A percentile compares a stretch with the other conserved stretches of the same genome.
Evolutionary conservation across 2,888 invertebrate species (phyloP).

Genomic region (Cerceris rybyensis): DNA sequence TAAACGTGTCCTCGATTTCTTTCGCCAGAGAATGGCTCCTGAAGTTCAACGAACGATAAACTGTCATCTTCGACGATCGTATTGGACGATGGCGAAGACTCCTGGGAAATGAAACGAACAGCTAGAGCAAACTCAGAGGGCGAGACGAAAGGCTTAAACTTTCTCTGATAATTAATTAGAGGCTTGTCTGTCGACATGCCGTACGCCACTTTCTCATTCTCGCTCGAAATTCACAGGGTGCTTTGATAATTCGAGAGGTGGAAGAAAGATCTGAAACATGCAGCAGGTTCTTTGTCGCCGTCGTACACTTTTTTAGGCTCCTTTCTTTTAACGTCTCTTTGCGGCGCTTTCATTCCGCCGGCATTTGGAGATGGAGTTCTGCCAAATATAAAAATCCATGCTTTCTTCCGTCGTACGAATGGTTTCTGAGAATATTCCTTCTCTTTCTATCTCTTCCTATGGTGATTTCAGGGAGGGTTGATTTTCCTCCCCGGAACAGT

Average conservation of each 20-base stretch:
- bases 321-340: constrained; percentile 12
- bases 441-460: neutral
- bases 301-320: constrained; percentile 15
- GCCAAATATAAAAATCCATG: constrained; percentile 46
- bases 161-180: constrained; percentile 53
- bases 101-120: constrained; percentile 5
- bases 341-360: constrained; percentile 43
- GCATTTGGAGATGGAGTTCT: constrained; percentile 35
- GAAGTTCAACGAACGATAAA: neutral
- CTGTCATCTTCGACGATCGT: constrained; percentile 2
- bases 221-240: neutral
- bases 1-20: constrained; percentile 2
- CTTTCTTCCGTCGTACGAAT: constrained; percentile 16
- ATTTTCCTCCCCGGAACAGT: too few relatives aligned
- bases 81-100: neutral
- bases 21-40: neutral
- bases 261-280: constrained; percentile 3
- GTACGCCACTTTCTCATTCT: neutral
- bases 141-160: constrained; percentile 26
- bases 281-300: constrained; percentile 7
- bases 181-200: neutral
- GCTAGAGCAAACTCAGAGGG: constrained; percentile 9
- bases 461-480: neutral
- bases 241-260: constrained; percentile 16
- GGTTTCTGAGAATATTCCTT: neutral